Conservation (phyloP, 2,113 vertebrate species). For the Telmatochromis sp. region DNA sequence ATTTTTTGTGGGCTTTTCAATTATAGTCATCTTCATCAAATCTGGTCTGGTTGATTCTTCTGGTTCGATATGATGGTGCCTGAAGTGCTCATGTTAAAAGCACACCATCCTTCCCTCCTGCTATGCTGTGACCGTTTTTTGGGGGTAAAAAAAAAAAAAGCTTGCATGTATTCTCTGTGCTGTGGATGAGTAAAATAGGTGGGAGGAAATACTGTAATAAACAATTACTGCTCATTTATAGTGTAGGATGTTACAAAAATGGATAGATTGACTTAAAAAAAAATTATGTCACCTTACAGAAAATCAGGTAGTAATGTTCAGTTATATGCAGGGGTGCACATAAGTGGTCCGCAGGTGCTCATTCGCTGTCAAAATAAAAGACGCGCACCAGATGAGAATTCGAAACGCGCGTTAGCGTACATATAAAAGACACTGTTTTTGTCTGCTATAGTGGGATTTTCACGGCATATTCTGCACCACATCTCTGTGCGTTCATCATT, state of each 20-base stretch:
- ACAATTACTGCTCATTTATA: not conserved
- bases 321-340: not conserved
- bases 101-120: not conserved
- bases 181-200: not conserved
- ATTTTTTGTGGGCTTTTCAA: not conserved
- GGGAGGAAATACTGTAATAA: not conserved
- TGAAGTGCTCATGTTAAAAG: not conserved
- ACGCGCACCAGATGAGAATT: not conserved
- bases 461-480: not conserved
- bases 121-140: not conserved
- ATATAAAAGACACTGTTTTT: not conserved
- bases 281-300: not conserved
- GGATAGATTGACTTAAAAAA: not conserved
- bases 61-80: not conserved
- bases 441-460: rapidly evolving
- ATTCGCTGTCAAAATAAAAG: not conserved
- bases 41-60: not conserved
- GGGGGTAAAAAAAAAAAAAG: not conserved
- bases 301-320: not conserved
- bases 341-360: not conserved
- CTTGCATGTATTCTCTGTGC: not conserved
- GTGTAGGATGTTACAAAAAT: not conserved
- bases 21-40: conserved; percentile 18
- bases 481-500: not conserved
- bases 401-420: rapidly evolving